A percentile compares a stretch with the other conserved stretches of the same genome.
These are phyloP conservation scores for Stegophylla sp. DNA, from an alignment of 2,888 invertebrate species.

Conservation along the genomic window DNA sequence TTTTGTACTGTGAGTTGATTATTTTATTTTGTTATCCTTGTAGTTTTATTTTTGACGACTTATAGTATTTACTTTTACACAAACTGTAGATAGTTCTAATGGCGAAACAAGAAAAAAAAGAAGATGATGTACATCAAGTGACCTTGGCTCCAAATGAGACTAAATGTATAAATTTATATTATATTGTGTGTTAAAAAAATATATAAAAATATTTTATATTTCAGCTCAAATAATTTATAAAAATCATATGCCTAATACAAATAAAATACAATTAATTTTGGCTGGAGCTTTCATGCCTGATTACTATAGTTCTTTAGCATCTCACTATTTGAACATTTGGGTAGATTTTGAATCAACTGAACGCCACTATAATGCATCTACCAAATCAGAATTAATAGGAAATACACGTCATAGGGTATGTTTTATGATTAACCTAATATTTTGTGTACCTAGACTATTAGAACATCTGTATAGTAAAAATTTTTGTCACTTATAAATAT, in stretches of 20 bases:
- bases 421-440: neutral
- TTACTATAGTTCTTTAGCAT: conserved; percentile 67
- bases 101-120: conserved; percentile 73
- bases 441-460: too few species aligned
- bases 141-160: conserved; percentile 69
- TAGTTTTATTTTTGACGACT: neutral
- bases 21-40: neutral
- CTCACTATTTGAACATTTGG: conserved; percentile 67
- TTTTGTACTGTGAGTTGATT: conserved; percentile 61
- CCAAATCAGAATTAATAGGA: neutral
- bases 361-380: neutral
- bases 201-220: neutral
- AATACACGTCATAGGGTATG: neutral
- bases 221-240: conserved; percentile 47
- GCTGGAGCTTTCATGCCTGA: conserved; percentile 71
- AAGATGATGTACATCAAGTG: conserved; percentile 70
- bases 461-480: too few species aligned
- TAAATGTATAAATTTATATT: conserved; percentile 64
- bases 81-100: conserved; percentile 69
- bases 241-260: conserved; percentile 33
- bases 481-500: too few species aligned
- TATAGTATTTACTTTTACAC: conserved; percentile 22
- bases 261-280: conserved; percentile 68
- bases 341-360: conserved; percentile 64
- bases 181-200: neutral